Evolutionary conservation across 2,113 vertebrate species (phyloP).

Genomic region (Hydrochoerus hydrochaeris): DNA sequence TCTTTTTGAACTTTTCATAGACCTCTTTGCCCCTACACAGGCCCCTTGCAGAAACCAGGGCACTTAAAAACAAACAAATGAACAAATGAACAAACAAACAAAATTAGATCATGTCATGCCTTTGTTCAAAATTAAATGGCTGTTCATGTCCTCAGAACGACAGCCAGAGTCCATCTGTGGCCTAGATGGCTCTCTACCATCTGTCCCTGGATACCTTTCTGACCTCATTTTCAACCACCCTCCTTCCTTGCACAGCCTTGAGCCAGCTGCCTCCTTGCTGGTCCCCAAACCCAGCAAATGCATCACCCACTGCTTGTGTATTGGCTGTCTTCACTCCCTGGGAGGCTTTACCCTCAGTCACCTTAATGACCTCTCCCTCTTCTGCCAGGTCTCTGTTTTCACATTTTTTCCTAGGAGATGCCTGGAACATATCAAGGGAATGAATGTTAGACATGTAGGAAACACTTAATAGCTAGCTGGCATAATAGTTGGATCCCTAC

Average conservation of each 20-base stretch:
- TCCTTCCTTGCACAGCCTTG: neutral
- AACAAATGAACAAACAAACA: neutral
- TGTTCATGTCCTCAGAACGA: neutral
- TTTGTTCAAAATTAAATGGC: constrained; percentile 26
- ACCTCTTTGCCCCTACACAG: rapidly evolving
- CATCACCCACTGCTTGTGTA: neutral
- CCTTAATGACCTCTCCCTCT: neutral
- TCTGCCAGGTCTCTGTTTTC: neutral
- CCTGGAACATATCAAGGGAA: neutral
- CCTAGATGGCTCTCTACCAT: constrained; percentile 46
- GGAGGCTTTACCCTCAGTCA: neutral
- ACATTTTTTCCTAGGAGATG: neutral
- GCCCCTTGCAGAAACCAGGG: neutral
- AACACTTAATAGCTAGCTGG: neutral
- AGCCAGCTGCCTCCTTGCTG: constrained; percentile 17
- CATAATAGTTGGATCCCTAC: neutral
- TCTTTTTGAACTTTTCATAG: neutral
- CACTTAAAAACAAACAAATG: neutral
- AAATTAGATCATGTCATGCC: neutral
- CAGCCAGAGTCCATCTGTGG: neutral
- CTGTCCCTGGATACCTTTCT: constrained; percentile 56
- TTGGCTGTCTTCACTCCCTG: neutral
- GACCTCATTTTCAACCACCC: constrained; percentile 50
- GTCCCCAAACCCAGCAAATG: neutral
- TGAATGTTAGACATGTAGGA: neutral